phyloP scores from a whole-genome alignment of 2,797 vertebrate species.

The Momotus momota region DNA sequence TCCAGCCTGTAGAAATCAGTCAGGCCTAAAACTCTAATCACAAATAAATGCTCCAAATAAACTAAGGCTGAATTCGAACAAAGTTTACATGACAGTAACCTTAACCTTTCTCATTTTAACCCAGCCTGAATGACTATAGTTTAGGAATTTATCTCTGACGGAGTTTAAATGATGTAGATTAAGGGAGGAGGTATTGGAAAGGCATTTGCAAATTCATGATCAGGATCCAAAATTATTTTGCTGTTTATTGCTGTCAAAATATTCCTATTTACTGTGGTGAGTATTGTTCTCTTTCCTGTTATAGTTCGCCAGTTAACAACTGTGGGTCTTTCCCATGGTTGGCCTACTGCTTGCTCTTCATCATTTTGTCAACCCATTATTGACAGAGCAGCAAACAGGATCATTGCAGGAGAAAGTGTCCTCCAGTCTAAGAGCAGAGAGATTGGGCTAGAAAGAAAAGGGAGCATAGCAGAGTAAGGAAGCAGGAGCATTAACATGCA shows the following conservation, averaged over 20 bases:
- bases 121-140: background rate
- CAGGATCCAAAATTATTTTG: background rate
- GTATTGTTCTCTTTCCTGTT: background rate
- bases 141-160: background rate
- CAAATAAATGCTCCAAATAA: constrained; percentile 19
- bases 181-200: background rate
- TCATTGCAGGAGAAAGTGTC: background rate
- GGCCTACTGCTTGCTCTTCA: background rate
- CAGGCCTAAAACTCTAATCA: constrained; percentile 15
- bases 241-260: background rate
- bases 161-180: background rate
- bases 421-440: background rate
- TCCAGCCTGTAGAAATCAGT: constrained; percentile 26
- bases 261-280: background rate
- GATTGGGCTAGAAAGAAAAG: background rate
- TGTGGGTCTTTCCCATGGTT: background rate
- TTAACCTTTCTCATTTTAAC: background rate
- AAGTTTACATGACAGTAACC: background rate
- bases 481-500: rapidly evolving
- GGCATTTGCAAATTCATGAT: background rate
- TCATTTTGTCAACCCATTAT: background rate
- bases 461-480: background rate
- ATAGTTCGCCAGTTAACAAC: background rate
- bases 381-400: background rate
- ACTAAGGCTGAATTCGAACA: background rate